Base-by-base conservation (phyloP, 2,797 vertebrate genomes). In the Eulemur albifrons region DNA sequence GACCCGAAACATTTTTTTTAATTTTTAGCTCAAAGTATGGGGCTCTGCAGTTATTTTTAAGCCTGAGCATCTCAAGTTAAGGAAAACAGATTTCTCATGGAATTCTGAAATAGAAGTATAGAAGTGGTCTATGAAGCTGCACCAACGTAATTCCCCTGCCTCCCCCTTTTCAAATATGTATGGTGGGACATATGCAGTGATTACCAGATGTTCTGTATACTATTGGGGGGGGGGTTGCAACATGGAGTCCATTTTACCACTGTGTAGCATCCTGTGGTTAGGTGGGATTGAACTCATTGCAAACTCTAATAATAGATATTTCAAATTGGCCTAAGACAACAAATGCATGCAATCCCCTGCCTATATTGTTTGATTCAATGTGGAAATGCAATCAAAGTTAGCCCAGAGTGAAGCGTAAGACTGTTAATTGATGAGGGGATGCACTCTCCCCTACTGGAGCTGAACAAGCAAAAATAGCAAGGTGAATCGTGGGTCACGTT, bases 1-100 rank as follows among this genome's bases (percentile, higher is more conserved):
- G 4, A 90, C 30, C 4, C 43, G 63, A 95, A 83, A 43, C 1
- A 38, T 17, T 50, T 20, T 67, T 88, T 95, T 92, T 27, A 67
- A 73, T 7, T 82, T 92, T 85, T 54, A 82, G 5, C 35, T 88
- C 35, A 35, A 84, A 63, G 13, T 50, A 18, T 84, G 50, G 73
- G 90, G 9, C 0, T 0, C 21, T 65, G 6, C 5, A 35, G 9
- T 7, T 84, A 43, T 18, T 84, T 84, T 6, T 11, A 83, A 83
- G 6, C 2, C 30, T 89, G 14, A 70, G 14, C 7, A 90, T 38
- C 63, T 88, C 18, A 72, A 65, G 35, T 50, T n/a, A 84, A 91
- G 15, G 25, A 35, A 83, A 89, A 48, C 7, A 90, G 35, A 63
- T 45, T 32, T 12, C 7, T 65, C 2, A 10, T 32, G 32, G 35